Evolutionary conservation across 2,888 invertebrate genomes (phyloP), one percentile per base, ranked within the genome.

Genomic region (Stenotaenia linearis): DNA sequence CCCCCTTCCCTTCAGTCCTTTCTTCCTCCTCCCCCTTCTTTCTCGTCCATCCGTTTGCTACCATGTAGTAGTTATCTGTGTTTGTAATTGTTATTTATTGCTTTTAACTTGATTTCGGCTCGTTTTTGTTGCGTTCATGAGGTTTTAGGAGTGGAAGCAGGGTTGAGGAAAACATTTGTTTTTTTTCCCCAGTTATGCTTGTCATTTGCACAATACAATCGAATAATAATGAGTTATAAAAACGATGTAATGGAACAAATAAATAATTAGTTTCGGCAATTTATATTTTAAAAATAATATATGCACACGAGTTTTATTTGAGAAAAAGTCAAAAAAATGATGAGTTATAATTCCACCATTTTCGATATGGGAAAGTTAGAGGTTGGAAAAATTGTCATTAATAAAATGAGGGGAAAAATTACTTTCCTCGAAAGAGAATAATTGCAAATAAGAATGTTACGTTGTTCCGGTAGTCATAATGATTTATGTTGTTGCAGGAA

Each of bases 401-500:
- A 28, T 45, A 45, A 45, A 45, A 61, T 25, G 61, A 61, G 61
- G 15, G 61, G 61, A 61, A 61, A 61, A 61, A 61, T 61, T 28
- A 61, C 61, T 61, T 61, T 61, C 61, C 61, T 61, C 28, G 61
- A 61, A 61, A 61, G 45, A 61, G 61, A 61, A 61, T 61, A 61
- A 61, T 61, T 61, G 61, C 61, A 61, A 61, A 61, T 61, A 61
- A 61, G 61, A 61, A 61, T 61, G 23, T 61, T 61, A 25, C 61
- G 61, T 61, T 61, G 61, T 61, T 61, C 61, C 61, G 61, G 61
- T 61, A 61, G 61, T 61, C 61, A 61, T 61, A 61, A 61, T 61
- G 61, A 61, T 61, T 61, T 61, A 61, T 61, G 61, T 61, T 7
- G 61, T 61, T 61, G 12, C 61, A 61, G 61, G 61, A 61, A 61